Evolutionary conservation across 2,113 vertebrate species (phyloP).

Genomic region (Aplodontia rufa): DNA sequence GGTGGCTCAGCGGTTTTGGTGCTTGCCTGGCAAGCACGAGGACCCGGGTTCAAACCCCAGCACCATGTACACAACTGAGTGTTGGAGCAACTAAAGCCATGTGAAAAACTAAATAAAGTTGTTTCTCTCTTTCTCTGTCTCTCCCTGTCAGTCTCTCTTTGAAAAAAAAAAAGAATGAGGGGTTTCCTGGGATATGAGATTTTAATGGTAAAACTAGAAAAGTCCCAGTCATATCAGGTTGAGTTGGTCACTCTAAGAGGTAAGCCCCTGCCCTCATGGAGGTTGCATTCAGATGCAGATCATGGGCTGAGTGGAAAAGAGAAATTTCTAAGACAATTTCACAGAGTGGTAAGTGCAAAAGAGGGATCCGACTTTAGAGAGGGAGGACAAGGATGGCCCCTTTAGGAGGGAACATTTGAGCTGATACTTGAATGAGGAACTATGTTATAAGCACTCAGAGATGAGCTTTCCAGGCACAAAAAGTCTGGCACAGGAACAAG

Average conservation of each 20-base stretch:
- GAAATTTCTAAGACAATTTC: neutral
- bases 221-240: neutral
- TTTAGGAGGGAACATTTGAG: neutral
- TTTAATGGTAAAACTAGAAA: neutral
- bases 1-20: no score
- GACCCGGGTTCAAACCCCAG: no score
- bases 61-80: no score
- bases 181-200: neutral
- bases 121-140: no score
- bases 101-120: no score
- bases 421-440: neutral
- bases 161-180: no score
- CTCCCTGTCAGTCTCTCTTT: no score
- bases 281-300: neutral
- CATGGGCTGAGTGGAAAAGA: neutral
- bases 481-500: neutral
- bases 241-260: neutral
- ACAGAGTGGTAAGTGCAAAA: neutral
- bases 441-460: neutral
- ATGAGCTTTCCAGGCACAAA: neutral
- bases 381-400: neutral
- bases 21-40: no score
- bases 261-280: neutral
- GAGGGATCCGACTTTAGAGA: neutral
- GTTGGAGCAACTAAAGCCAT: no score